These are phyloP conservation scores for Graptemys geographica DNA, from an alignment of 2,797 vertebrate species.

Conservation along the genomic window DNA sequence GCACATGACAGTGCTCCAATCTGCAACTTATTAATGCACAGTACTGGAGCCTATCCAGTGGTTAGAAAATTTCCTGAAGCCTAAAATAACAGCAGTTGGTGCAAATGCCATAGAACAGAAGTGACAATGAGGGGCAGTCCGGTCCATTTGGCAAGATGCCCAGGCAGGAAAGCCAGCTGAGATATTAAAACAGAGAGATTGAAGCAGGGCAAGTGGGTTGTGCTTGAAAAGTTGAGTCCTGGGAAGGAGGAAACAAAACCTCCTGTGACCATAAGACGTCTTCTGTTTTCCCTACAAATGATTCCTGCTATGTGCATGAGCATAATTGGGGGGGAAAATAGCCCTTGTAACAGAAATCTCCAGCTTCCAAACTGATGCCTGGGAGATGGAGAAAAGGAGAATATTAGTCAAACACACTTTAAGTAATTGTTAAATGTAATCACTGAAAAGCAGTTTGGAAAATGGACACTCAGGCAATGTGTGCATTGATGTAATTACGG, in stretches of 20 bases:
- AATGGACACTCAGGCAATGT: slow-evolving; percentile 64
- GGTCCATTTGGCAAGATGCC: slow-evolving; percentile 76
- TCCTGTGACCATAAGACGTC: slow-evolving; percentile 70
- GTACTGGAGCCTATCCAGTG: slow-evolving; percentile 89
- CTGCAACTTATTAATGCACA: slow-evolving; percentile 94
- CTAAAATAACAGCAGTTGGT: slow-evolving; percentile 82
- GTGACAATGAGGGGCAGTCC: slow-evolving; percentile 81
- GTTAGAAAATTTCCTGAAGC: slow-evolving; percentile 84
- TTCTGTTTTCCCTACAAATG: slow-evolving; percentile 61
- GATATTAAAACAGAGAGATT: slow-evolving; percentile 68
- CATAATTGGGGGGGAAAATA: slow-evolving; percentile 44
- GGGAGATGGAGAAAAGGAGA: slow-evolving; percentile 69
- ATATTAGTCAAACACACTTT: not conserved
- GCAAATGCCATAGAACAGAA: slow-evolving; percentile 80
- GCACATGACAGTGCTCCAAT: slow-evolving; percentile 84
- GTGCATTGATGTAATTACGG: slow-evolving; percentile 63
- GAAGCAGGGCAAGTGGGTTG: slow-evolving; percentile 67
- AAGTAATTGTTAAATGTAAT: not conserved
- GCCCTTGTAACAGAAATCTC: slow-evolving; percentile 52
- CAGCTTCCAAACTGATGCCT: slow-evolving; percentile 73
- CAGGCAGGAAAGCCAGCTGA: slow-evolving; percentile 80
- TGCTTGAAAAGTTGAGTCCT: slow-evolving; percentile 72
- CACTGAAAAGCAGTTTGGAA: slow-evolving; percentile 72
- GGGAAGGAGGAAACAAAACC: not conserved
- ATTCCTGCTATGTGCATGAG: slow-evolving; percentile 55